Conservation (phyloP, 2,113 vertebrate genomes). For the Atherinomorus stipes region DNA sequence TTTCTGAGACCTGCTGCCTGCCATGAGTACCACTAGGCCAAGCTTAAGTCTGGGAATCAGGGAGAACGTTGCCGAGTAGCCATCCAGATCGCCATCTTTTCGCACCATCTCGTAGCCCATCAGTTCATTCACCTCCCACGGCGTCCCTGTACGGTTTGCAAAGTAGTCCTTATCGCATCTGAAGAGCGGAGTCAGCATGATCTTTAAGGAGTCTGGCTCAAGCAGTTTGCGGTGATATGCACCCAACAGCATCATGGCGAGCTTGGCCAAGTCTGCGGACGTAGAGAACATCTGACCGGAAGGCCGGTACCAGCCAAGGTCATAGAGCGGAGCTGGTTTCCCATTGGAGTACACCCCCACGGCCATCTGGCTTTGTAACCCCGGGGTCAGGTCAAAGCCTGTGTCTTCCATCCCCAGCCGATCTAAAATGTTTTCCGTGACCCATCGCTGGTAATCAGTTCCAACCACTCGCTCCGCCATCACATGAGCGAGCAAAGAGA, state of each 20-base stretch:
- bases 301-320: slow-evolving; percentile 94
- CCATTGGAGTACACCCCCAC: slow-evolving; percentile 90
- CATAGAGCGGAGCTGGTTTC: slow-evolving; percentile 88
- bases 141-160: slow-evolving; percentile 90
- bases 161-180: slow-evolving; percentile 90
- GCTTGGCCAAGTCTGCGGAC: slow-evolving; percentile 89
- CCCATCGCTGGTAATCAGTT: slow-evolving; percentile 90
- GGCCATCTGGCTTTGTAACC: slow-evolving; percentile 84
- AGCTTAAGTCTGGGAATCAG: slow-evolving; percentile 89
- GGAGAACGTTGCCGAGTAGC: slow-evolving; percentile 92
- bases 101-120: slow-evolving; percentile 88
- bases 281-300: slow-evolving; percentile 97
- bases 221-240: slow-evolving; percentile 85
- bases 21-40: slow-evolving; percentile 91
- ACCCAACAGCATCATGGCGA: slow-evolving; percentile 89
- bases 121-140: slow-evolving; percentile 93
- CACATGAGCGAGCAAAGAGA: slow-evolving; percentile 91
- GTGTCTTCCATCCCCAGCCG: slow-evolving; percentile 93
- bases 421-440: slow-evolving; percentile 89
- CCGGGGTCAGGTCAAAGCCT: slow-evolving; percentile 87
- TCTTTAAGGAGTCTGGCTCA: slow-evolving; percentile 87
- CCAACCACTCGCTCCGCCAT: slow-evolving; percentile 85
- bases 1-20: slow-evolving; percentile 85
- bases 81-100: slow-evolving; percentile 93
- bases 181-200: slow-evolving; percentile 89